A percentile compares a stretch with the other conserved stretches of the same genome.
These are phyloP conservation scores for Hippopotamyrus pictus DNA, from an alignment of 2,797 vertebrate species.

Conservation along the genomic window DNA sequence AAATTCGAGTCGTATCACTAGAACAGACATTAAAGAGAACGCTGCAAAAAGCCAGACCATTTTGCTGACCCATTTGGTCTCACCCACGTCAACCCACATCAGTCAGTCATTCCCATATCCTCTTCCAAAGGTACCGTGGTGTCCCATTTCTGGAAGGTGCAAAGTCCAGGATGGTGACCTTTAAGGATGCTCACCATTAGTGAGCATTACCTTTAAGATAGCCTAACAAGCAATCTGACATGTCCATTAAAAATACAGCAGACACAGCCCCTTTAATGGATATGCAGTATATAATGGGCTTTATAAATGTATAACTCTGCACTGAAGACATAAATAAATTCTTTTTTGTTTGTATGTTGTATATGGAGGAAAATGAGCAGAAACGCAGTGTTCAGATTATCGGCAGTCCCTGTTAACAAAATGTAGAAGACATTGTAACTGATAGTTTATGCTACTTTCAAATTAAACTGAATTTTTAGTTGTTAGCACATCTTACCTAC, in stretches of 20 bases:
- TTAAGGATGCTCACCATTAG: background rate
- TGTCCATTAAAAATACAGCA: background rate
- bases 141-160: background rate
- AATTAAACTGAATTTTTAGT: background rate
- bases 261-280: background rate
- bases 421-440: background rate
- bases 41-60: background rate
- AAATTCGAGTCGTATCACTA: background rate
- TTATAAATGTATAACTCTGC: background rate
- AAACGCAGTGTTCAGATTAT: background rate
- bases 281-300: background rate
- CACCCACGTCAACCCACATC: background rate
- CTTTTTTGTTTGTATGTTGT: background rate
- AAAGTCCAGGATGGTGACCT: background rate
- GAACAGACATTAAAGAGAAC: background rate
- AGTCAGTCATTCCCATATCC: background rate
- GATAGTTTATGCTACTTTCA: conserved; percentile 2
- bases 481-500: background rate
- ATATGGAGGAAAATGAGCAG: background rate
- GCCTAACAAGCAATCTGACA: background rate
- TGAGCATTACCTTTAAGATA: background rate
- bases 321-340: background rate
- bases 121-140: background rate
- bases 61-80: background rate
- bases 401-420: background rate